phyloP scores from a whole-genome alignment of 92 coral and sea anemone species.

The Epizoanthus illoricatus region DNA sequence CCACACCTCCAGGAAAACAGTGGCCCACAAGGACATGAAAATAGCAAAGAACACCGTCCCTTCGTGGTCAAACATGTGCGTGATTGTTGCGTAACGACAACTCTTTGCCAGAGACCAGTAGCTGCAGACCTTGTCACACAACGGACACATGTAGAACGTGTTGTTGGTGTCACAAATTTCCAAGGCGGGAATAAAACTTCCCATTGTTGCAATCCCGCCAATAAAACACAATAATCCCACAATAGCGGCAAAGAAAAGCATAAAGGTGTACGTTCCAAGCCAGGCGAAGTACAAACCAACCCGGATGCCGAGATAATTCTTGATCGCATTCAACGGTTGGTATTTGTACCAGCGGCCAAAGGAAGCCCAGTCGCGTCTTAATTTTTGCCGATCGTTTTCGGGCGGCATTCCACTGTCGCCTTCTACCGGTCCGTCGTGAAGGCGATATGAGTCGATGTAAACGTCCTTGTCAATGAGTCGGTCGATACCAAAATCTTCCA shows the following conservation, averaged over 20 bases:
- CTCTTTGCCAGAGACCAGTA: slow-evolving; percentile 80
- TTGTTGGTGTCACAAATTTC: slow-evolving; percentile 86
- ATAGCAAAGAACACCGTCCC: slow-evolving; percentile 96
- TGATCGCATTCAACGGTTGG: slow-evolving; percentile 82
- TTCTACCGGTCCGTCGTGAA: slow-evolving; percentile 72
- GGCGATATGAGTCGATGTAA: slow-evolving; percentile 74
- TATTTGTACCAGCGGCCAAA: slow-evolving; percentile 85
- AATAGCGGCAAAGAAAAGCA: slow-evolving; percentile 82
- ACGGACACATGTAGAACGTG: slow-evolving; percentile 95
- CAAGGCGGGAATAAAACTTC: slow-evolving; percentile 63
- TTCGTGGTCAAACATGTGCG: slow-evolving; percentile 90
- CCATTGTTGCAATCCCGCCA: slow-evolving; percentile 72
- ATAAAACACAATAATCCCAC: slow-evolving; percentile 85
- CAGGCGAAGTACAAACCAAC: slow-evolving; percentile 92
- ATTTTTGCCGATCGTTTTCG: slow-evolving; percentile 62
- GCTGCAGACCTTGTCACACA: slow-evolving; percentile 94
- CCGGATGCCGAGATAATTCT: slow-evolving; percentile 85
- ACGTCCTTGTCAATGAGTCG: slow-evolving; percentile 71
- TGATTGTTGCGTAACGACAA: slow-evolving; percentile 74
- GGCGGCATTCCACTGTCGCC: slow-evolving; percentile 33
- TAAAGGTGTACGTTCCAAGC: slow-evolving; percentile 85
- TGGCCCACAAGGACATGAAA: slow-evolving; percentile 96
- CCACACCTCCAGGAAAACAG: slow-evolving; percentile 91
- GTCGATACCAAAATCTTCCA: slow-evolving; percentile 86
- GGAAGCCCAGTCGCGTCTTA: slow-evolving; percentile 81